Conservation (phyloP, 2,113 vertebrate species). For the Hydropotes inermis region DNA sequence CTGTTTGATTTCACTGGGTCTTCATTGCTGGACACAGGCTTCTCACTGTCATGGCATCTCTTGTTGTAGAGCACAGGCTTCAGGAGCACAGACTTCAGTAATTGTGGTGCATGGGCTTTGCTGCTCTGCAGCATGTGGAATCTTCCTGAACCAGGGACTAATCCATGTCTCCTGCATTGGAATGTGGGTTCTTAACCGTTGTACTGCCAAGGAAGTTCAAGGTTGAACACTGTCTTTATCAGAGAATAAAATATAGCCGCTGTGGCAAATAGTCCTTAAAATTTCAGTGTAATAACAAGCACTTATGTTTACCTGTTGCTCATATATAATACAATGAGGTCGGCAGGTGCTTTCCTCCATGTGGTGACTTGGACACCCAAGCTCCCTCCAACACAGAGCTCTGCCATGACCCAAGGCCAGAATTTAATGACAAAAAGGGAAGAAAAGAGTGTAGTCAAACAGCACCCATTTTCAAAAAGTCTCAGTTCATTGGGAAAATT, state of each 20-base stretch:
- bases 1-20: not conserved
- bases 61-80: not conserved
- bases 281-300: not conserved
- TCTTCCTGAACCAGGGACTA: not conserved
- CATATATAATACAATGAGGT: not conserved
- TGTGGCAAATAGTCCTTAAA: not conserved
- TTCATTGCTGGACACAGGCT: not conserved
- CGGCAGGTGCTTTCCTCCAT: not conserved
- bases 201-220: not conserved
- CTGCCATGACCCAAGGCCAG: no score
- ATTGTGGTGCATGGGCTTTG: not conserved
- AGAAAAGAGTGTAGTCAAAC: not conserved
- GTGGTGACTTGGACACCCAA: not conserved
- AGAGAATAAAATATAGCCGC: not conserved
- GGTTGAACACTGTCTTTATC: not conserved
- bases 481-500: not conserved
- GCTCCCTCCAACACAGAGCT: not conserved
- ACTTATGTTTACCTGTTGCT: not conserved
- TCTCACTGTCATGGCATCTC: not conserved
- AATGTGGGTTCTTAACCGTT: not conserved
- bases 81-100: not conserved
- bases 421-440: not conserved
- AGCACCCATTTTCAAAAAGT: not conserved
- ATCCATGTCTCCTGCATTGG: not conserved
- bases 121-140: not conserved